A percentile compares a stretch with the other conserved stretches of the same genome.
Evolutionary conservation across 2,888 invertebrate species (phyloP).

Genomic region (Scotopteryx bipunctaria): DNA sequence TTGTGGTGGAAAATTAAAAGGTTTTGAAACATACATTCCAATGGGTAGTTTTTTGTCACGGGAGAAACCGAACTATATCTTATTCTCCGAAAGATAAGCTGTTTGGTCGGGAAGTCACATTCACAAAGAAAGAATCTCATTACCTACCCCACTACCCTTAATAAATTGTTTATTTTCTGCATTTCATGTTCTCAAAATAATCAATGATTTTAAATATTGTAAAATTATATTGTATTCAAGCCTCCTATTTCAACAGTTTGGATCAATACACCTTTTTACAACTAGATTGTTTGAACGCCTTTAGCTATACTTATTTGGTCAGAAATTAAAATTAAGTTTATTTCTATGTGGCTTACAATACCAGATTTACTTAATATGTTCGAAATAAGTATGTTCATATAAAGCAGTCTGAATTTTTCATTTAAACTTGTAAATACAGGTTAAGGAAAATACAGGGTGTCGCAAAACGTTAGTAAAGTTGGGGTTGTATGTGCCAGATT

Average conservation of each 20-base stretch:
- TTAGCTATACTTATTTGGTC: constrained; percentile 10
- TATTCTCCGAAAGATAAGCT: neutral
- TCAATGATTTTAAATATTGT: neutral
- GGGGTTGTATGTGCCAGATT: constrained; percentile 22
- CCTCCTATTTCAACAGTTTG: neutral
- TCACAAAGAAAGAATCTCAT: constrained; percentile 31
- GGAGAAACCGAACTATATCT: neutral
- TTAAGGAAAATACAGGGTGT: constrained; percentile 34
- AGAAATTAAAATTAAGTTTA: constrained; percentile 5
- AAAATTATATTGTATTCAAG: neutral
- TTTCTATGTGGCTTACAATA: constrained; percentile 7
- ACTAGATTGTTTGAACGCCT: constrained; percentile 23
- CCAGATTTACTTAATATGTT: constrained; percentile 10
- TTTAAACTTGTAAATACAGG: constrained; percentile 33
- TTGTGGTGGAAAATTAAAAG: constrained; percentile 1
- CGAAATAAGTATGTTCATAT: constrained; percentile 13
- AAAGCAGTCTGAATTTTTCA: constrained; percentile 27
- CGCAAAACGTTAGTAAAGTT: constrained; percentile 16
- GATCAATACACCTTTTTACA: neutral
- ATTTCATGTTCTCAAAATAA: neutral
- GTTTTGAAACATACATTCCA: constrained; percentile 35
- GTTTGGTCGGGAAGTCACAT: neutral
- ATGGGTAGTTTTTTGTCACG: constrained; percentile 25
- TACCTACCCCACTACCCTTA: constrained; percentile 15
- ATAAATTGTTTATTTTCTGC: constrained; percentile 22